Percentiles rank a stretch among this genome's conserved stretches.
Conservation (phyloP, 1,140 invertebrate genomes). For the Meloidogyne chitwoodi region DNA sequence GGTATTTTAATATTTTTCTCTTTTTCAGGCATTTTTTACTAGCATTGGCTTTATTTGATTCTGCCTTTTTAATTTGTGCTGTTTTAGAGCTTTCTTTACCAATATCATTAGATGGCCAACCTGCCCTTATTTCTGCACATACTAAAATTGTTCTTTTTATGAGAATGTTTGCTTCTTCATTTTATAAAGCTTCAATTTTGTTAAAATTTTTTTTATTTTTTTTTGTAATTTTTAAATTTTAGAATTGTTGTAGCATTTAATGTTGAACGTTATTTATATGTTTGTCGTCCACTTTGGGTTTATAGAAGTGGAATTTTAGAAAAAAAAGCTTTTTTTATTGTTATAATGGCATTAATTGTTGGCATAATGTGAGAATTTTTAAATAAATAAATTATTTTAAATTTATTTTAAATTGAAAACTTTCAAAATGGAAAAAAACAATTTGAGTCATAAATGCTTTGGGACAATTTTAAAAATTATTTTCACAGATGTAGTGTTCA, state of each 20-base stretch:
- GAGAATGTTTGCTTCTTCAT: constrained; percentile 56
- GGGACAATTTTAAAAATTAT: too few relatives aligned
- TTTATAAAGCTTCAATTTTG: constrained; percentile 59
- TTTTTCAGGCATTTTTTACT: constrained; percentile 53
- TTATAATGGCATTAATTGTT: constrained; percentile 40
- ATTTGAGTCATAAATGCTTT: too few relatives aligned
- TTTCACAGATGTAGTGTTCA: background rate
- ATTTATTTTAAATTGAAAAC: constrained; percentile 1
- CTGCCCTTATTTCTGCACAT: constrained; percentile 49
- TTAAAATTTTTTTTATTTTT: constrained; percentile 23
- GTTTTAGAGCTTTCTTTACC: constrained; percentile 47
- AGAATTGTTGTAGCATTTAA: constrained; percentile 60
- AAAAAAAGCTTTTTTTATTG: constrained; percentile 39
- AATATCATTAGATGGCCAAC: constrained; percentile 24
- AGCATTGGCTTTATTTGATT: constrained; percentile 54
- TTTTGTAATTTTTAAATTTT: background rate
- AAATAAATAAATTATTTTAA: background rate
- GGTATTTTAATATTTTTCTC: background rate
- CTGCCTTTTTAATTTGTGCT: constrained; percentile 55
- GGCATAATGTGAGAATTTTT: constrained; percentile 48
- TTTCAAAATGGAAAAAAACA: background rate
- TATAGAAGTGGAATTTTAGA: constrained; percentile 45
- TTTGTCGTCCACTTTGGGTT: constrained; percentile 52
- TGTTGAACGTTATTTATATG: constrained; percentile 56
- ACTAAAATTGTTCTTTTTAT: constrained; percentile 51